These are phyloP conservation scores for Aphaenogaster ashmeadi DNA, from an alignment of 1,140 invertebrate species.

Conservation along the genomic window DNA sequence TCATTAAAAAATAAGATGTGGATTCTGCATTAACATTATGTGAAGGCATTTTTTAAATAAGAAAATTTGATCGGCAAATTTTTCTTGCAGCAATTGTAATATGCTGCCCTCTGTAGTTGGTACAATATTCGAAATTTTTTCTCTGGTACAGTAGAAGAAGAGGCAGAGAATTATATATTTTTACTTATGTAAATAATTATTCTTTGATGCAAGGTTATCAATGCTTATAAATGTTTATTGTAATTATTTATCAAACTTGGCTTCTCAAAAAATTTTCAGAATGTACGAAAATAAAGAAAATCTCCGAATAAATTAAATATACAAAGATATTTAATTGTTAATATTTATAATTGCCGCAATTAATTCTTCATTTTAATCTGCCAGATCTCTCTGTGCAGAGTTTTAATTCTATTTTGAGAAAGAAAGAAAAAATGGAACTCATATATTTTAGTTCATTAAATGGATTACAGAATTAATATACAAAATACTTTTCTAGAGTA, in stretches of 20 bases:
- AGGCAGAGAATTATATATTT: not conserved
- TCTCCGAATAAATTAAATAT: not conserved
- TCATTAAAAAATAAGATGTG: not conserved
- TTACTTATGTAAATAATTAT: not conserved
- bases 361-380: not conserved
- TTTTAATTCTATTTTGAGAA: not conserved
- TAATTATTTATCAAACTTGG: not conserved
- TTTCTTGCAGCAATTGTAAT: not conserved
- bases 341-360: not conserved
- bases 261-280: not conserved
- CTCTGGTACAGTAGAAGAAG: not conserved
- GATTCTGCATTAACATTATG: not conserved
- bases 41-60: not conserved
- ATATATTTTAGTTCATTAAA: slow-evolving; percentile 2
- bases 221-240: not conserved
- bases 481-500: not conserved
- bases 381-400: not conserved
- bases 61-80: slow-evolving; percentile 88
- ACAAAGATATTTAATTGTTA: not conserved
- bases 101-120: not conserved
- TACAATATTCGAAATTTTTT: not conserved
- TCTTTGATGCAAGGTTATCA: not conserved
- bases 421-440: not conserved
- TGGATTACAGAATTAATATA: not conserved
- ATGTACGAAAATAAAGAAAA: not conserved